Conservation (phyloP, 1,140 invertebrate species). For the Colletes latitarsis region DNA sequence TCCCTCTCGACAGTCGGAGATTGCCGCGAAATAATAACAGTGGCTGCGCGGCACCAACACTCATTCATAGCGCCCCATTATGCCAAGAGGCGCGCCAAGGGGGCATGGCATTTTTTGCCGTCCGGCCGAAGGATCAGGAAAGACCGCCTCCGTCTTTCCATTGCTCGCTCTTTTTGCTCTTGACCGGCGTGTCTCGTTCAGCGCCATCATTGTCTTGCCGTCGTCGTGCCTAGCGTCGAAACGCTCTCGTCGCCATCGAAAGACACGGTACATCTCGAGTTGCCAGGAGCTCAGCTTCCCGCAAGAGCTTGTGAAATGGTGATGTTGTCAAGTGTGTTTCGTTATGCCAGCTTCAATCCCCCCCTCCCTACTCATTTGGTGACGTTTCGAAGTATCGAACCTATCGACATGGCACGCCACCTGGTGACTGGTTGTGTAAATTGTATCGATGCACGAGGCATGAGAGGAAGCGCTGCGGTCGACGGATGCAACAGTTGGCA, state of each 20-base stretch:
- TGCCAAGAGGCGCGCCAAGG: conserved; percentile 81
- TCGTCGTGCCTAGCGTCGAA: conserved; percentile 38
- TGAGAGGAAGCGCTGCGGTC: conserved; percentile 24
- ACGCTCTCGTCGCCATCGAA: conserved; percentile 74
- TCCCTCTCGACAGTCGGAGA: background rate
- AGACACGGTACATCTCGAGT: conserved; percentile 78
- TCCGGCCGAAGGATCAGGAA: conserved; percentile 64
- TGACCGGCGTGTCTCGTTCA: conserved; percentile 12
- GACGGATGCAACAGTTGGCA: conserved; percentile 46
- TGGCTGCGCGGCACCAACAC: conserved; percentile 69
- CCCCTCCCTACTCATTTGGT: background rate
- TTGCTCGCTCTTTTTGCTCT: conserved; percentile 37
- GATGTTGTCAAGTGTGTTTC: conserved; percentile 41
- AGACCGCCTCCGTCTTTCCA: conserved; percentile 56
- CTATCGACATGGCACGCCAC: conserved; percentile 70
- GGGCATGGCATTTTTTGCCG: conserved; percentile 79
- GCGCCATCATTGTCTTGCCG: conserved; percentile 47
- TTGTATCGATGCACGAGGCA: conserved; percentile 50
- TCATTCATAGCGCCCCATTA: conserved; percentile 78
- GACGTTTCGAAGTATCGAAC: conserved; percentile 74
- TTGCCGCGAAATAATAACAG: conserved; percentile 71
- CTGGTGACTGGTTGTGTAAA: conserved; percentile 46
- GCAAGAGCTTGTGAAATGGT: conserved; percentile 64
- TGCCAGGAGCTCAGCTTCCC: conserved; percentile 71
- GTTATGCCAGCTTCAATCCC: conserved; percentile 3